Conservation (phyloP, 2,113 vertebrate species). For the Madoqua kirkii region DNA sequence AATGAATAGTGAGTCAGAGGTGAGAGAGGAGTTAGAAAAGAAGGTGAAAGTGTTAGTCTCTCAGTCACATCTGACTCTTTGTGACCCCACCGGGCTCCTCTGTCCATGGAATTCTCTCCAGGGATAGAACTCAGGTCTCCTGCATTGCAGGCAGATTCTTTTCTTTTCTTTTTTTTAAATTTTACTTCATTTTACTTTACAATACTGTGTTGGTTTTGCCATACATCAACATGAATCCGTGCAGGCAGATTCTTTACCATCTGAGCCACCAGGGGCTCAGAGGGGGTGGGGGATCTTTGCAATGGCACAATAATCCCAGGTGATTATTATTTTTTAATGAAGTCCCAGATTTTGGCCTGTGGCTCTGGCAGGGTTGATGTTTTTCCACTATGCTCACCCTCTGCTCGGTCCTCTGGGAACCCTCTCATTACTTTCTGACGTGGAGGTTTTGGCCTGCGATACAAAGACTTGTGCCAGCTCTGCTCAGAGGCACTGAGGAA, state of each 20-base stretch:
- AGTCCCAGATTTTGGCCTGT: conserved; percentile 42
- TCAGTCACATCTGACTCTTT: background rate
- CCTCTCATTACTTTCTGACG: background rate
- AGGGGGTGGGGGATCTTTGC: background rate
- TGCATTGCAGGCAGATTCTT: background rate
- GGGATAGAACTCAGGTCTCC: background rate
- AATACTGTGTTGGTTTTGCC: too few species aligned
- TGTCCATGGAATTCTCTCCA: background rate
- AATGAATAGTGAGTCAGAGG: background rate
- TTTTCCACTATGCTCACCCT: conserved; percentile 17
- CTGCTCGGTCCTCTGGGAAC: background rate
- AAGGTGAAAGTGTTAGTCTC: background rate
- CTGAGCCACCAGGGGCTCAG: background rate
- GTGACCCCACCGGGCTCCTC: background rate
- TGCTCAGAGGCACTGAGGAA: conserved; percentile 27
- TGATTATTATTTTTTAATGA: conserved; percentile 44
- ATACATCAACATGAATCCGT: background rate
- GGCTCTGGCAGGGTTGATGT: conserved; percentile 10
- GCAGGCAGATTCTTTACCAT: background rate
- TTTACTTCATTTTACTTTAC: too few species aligned
- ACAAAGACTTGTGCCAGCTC: background rate
- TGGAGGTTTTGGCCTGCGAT: background rate
- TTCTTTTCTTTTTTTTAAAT: too few species aligned
- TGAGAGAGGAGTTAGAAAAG: background rate
- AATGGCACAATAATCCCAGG: background rate